Percentiles rank a stretch among this genome's conserved stretches.
Evolutionary conservation across 2,888 invertebrate genomes (phyloP).

Genomic region (Drosophila ezoana): DNA sequence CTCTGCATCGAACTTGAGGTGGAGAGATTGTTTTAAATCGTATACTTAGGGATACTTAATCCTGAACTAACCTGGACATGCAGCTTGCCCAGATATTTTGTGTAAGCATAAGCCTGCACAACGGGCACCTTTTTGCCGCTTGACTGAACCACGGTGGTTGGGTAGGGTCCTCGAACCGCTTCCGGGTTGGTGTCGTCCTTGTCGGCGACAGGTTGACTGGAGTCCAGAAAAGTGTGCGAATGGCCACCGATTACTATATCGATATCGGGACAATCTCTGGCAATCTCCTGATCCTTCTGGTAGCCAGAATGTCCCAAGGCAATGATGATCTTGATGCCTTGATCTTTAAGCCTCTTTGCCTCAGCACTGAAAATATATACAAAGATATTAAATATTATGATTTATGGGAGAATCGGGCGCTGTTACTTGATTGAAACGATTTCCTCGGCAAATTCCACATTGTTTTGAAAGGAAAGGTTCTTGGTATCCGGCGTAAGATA

Average conservation of each 20-base stretch:
- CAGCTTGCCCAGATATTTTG: constrained; percentile 94
- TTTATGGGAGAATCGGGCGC: background rate
- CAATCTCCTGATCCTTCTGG: constrained; percentile 91
- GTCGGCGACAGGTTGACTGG: constrained; percentile 86
- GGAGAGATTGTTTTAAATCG: background rate
- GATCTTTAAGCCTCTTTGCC: constrained; percentile 87
- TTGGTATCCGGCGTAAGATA: constrained; percentile 94
- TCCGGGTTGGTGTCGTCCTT: constrained; percentile 52
- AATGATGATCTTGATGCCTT: constrained; percentile 92
- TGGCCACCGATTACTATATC: constrained; percentile 97
- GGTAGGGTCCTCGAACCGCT: constrained; percentile 89
- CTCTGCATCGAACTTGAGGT: constrained; percentile 87
- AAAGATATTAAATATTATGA: background rate
- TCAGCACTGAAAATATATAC: constrained; percentile 85
- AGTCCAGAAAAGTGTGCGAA: constrained; percentile 95
- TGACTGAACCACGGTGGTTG: constrained; percentile 89
- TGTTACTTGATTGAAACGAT: constrained; percentile 87
- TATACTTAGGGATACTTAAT: background rate
- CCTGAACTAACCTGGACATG: constrained; percentile 85
- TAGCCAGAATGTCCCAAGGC: constrained; percentile 96
- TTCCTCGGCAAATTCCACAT: constrained; percentile 89
- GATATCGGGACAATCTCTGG: constrained; percentile 90
- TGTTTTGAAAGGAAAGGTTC: constrained; percentile 86
- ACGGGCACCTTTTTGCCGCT: constrained; percentile 91
- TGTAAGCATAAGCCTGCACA: constrained; percentile 95